Evolutionary conservation across 2,888 invertebrate species (phyloP), one percentile per base, ranked within the genome.

Genomic region (Polydrusus pterygomalis): DNA sequence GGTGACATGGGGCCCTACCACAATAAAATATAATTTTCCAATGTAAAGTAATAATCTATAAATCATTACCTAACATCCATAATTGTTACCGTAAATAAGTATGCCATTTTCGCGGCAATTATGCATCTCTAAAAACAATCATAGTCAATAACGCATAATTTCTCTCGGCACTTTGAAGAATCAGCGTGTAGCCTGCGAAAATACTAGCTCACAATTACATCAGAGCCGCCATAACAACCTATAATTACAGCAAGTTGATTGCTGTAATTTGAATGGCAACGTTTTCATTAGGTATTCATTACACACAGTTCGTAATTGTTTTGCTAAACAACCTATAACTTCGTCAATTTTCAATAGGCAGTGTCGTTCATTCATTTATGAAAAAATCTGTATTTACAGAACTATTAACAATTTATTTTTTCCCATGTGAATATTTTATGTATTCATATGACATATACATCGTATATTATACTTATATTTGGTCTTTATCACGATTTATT

Each of bases 251-350:
- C 73, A 60, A 70, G 65, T 68, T 79, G 81, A 82, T 83, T 81
- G 83, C 79, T 79, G 80, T 81, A 82, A 83, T 83, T 82, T 82
- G 75, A 82, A 82, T 78, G 81, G 77, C 80, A 74, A 79, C 79
- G 81, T 77, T 80, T 81, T 81, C 82, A 82, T 83, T 82, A 83
- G 77, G 79, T 80, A 83, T 83, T 82, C 83, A 82, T 81, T 77
- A 68, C 62, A 69, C 47, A 79, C 75, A 75, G 78, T 74, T 78
- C 79, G 81, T 83, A 82, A 82, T 83, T 83, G 82, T 83, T 82
- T 82, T 81, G 80, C 81, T 72, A 72, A 72, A 77, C 71, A 71
- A 75, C 74, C 43, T 67, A 67, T 77, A 74, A 74, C 56, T 70
- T 70, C 20, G 51, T 63, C 43, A 64, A 49, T 45, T 54, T 74